Base-by-base conservation (phyloP, 1,140 invertebrate species). In the Bombyx mandarina region DNA sequence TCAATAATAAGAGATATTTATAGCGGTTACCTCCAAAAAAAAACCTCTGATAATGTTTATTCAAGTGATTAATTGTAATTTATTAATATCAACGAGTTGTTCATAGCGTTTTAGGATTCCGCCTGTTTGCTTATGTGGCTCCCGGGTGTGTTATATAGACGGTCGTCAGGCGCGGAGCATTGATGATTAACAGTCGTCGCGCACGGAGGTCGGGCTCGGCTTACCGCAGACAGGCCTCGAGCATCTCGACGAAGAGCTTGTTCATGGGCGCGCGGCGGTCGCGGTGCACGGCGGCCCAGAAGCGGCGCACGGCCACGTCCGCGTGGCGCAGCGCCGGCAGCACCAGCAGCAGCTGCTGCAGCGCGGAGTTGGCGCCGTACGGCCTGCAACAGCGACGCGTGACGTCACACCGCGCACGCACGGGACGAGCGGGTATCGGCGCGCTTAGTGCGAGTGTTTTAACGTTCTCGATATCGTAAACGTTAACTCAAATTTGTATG, bases 231-330 rank as follows among this genome's bases (percentile, higher is more conserved):
- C 90, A 91, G 3, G 94, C 92, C 81, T 98, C 97, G 54, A 99
- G 89, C 97, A 99, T 99, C 89, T 99, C 97, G 42, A 98, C 90
- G 83, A 99, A 98, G 7, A 99, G 91, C 88, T 99, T 99, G 89
- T 99, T 98, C 96, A 99, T 97, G 53, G 93, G 92, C 54, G 97
- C 94, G 73, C 94, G 94, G 12, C 95, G 94, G 63, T 96, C 96
- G 70, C 94, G 92, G 69, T 97, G 95, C 10, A 98, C 92, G 69
- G 90, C 91, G 4, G 93, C 92, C 98, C 98, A 99, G 85, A 97
- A 98, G 68, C 93, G 92, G 52, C 97, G 91, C 52, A 98, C 92
- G 22, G 96, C 92, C 26, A 93, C 91, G 82, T 99, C 97, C 0
- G 96, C 94, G 83, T 98, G 96, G 65, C 96, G 90, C 61, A 99